A percentile compares a stretch with the other conserved stretches of the same genome.
Evolutionary conservation across 2,113 vertebrate genomes (phyloP).

Genomic region (Corvus moneduloides): DNA sequence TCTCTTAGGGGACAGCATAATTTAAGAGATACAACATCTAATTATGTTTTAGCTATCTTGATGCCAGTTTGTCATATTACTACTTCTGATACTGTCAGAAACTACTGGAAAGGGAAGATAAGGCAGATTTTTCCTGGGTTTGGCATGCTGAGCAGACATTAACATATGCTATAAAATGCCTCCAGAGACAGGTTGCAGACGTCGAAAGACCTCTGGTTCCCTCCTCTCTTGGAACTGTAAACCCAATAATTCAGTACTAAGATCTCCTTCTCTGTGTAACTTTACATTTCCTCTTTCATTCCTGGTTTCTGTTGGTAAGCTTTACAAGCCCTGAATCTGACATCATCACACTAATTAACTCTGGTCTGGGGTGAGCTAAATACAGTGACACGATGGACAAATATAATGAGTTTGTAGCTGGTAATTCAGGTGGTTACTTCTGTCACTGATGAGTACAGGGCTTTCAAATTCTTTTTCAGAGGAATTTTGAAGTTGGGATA

Average conservation of each 20-base stretch:
- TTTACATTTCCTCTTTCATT: neutral
- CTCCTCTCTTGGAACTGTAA: neutral
- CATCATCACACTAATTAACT: neutral
- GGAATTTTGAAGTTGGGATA: neutral
- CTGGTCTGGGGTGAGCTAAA: neutral
- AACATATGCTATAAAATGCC: neutral
- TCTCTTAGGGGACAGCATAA: neutral
- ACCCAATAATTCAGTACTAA: neutral
- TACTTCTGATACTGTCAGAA: neutral
- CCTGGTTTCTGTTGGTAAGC: neutral
- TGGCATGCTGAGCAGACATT: neutral
- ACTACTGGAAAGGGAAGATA: neutral
- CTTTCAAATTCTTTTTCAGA: neutral
- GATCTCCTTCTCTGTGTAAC: neutral
- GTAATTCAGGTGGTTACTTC: neutral
- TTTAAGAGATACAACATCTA: constrained; percentile 20
- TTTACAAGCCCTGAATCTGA: neutral
- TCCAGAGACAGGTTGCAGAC: neutral
- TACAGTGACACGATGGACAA: neutral
- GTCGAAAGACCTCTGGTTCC: neutral
- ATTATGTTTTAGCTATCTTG: neutral
- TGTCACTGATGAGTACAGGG: neutral
- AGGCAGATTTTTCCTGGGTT: neutral
- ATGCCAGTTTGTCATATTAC: neutral
- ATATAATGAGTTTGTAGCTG: neutral